Conservation (phyloP, 2,888 invertebrate species). For the Isotomurus palustris region DNA sequence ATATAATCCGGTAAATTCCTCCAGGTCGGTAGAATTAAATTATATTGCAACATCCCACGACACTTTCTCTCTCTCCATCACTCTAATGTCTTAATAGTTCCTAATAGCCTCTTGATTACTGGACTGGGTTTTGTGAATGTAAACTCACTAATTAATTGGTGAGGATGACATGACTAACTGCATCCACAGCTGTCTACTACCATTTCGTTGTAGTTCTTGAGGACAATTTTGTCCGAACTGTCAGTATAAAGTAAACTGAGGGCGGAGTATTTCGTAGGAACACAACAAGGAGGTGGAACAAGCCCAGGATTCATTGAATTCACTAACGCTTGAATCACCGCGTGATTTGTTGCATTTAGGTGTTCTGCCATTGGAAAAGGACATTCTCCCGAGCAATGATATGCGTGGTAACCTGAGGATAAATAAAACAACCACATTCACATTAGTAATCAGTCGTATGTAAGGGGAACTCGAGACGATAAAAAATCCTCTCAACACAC, state of each 20-base stretch:
- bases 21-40: no score
- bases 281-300: conserved; percentile 95
- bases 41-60: no score
- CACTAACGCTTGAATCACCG: conserved; percentile 94
- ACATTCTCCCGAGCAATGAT: conserved; percentile 92
- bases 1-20: conserved; percentile 7
- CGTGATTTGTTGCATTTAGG: conserved; percentile 95
- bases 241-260: conserved; percentile 97
- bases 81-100: no score
- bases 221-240: conserved; percentile 87
- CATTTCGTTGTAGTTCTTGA: conserved; percentile 99
- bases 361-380: conserved; percentile 89
- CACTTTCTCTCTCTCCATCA: no score
- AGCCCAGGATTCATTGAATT: conserved; percentile 85
- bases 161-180: conserved; percentile 44
- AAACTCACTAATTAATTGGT: neutral
- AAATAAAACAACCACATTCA: conserved; percentile 1
- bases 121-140: neutral
- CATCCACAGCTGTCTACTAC: conserved; percentile 97
- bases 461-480: no score
- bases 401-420: conserved; percentile 79
- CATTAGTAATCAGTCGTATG: no score
- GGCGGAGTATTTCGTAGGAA: conserved; percentile 87
- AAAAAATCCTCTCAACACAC: no score
- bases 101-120: neutral